phyloP scores from a whole-genome alignment of 2,797 vertebrate genomes.

The Gymnocypris eckloni region DNA sequence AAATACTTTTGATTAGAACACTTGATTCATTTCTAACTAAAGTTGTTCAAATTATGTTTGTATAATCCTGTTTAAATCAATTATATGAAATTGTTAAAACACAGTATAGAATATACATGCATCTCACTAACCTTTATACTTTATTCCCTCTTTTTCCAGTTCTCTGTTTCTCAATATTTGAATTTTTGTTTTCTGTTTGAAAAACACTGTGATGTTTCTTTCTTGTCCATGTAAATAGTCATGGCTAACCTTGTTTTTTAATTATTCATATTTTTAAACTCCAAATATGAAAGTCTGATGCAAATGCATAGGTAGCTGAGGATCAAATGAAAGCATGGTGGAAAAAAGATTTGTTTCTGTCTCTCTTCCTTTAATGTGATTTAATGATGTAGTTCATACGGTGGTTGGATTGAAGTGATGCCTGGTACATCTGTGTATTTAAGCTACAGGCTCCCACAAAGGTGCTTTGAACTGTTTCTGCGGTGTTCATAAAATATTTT shows the following conservation, averaged over 20 bases:
- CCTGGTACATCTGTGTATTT: slow-evolving; percentile 45
- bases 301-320: slow-evolving; percentile 21
- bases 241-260: not conserved
- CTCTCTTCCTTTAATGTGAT: slow-evolving; percentile 29
- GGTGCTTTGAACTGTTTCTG: slow-evolving; percentile 56
- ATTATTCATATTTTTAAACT: slow-evolving; percentile 8
- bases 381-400: slow-evolving; percentile 17
- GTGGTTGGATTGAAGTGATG: slow-evolving; percentile 57
- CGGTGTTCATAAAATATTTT: slow-evolving; percentile 52
- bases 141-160: not conserved
- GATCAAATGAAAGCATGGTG: slow-evolving; percentile 21
- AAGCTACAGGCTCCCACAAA: slow-evolving; percentile 39
- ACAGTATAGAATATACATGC: not conserved
- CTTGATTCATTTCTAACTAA: not conserved
- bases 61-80: slow-evolving; percentile 12
- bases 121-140: not conserved
- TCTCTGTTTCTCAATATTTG: not conserved
- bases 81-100: slow-evolving; percentile 18
- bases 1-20: not conserved
- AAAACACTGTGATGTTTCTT: not conserved
- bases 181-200: not conserved
- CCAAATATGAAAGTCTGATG: slow-evolving; percentile 12
- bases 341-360: slow-evolving; percentile 17
- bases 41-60: not conserved
- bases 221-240: not conserved